Conservation (phyloP, 2,797 vertebrate genomes). For the Monodelphis domestica region DNA sequence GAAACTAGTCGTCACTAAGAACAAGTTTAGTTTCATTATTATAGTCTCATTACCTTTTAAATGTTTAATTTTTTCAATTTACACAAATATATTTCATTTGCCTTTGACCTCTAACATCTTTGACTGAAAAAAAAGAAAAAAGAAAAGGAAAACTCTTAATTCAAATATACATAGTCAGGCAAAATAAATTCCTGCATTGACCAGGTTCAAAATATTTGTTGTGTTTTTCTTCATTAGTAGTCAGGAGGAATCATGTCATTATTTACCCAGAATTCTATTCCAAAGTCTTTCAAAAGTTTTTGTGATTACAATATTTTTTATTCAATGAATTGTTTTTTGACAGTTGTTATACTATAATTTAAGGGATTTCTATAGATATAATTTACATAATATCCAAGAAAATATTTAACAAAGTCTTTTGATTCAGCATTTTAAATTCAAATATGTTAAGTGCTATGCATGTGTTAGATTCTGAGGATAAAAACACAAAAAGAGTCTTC, state of each 20-base stretch:
- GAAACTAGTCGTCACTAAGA: neutral
- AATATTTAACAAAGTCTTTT: neutral
- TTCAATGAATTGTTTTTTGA: neutral
- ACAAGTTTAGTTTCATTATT: neutral
- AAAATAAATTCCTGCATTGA: neutral
- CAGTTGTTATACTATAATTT: neutral
- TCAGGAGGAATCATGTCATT: neutral
- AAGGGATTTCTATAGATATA: neutral
- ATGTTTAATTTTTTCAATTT: neutral
- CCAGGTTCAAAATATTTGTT: neutral
- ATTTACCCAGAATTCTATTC: neutral
- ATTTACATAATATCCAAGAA: neutral
- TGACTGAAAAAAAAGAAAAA: neutral
- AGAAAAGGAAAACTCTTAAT: neutral
- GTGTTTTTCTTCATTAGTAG: neutral
- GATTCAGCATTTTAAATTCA: neutral
- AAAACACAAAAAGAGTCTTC: neutral
- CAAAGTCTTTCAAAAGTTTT: neutral
- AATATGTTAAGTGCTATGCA: neutral
- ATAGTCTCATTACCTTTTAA: neutral
- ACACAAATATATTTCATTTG: neutral
- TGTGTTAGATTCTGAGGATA: neutral
- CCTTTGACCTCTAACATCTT: neutral
- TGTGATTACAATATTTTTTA: neutral
- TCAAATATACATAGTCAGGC: neutral